Evolutionary conservation across 2,797 vertebrate genomes (phyloP).

Genomic region (Dipus sagitta): DNA sequence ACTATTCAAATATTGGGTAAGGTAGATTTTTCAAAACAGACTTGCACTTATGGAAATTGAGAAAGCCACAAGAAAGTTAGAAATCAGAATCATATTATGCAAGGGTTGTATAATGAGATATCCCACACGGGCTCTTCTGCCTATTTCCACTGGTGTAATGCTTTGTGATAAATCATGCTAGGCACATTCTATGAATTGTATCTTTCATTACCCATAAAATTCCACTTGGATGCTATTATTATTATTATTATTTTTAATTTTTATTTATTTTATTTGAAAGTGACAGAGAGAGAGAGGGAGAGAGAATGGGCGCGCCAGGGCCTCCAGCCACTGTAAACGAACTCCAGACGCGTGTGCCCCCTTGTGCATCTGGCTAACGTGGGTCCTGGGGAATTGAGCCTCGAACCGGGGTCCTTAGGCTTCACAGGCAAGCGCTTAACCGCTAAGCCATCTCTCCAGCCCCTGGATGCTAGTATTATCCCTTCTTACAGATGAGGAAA

Average conservation of each 20-base stretch:
- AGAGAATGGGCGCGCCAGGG: no score
- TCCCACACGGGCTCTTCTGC: neutral
- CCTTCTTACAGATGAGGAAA: neutral
- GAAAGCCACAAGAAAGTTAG: neutral
- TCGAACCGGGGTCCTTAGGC: no score
- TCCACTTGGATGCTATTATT: neutral
- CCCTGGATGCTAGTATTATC: neutral
- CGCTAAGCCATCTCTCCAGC: no score
- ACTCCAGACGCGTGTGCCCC: no score
- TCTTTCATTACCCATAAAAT: neutral
- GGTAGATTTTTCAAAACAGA: slow-evolving; percentile 33
- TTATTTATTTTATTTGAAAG: no score
- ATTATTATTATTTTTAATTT: no score
- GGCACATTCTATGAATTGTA: neutral
- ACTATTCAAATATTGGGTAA: neutral
- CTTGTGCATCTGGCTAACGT: no score
- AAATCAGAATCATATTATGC: neutral
- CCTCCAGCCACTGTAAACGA: no score
- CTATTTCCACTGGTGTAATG: neutral
- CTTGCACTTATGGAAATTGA: slow-evolving; percentile 26
- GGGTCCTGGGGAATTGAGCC: no score
- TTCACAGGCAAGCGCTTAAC: no score
- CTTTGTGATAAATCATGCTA: neutral
- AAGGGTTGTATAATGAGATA: neutral
- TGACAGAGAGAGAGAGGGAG: no score